phyloP scores from a whole-genome alignment of 1,140 invertebrate species.

The Lepidostoma basale region DNA sequence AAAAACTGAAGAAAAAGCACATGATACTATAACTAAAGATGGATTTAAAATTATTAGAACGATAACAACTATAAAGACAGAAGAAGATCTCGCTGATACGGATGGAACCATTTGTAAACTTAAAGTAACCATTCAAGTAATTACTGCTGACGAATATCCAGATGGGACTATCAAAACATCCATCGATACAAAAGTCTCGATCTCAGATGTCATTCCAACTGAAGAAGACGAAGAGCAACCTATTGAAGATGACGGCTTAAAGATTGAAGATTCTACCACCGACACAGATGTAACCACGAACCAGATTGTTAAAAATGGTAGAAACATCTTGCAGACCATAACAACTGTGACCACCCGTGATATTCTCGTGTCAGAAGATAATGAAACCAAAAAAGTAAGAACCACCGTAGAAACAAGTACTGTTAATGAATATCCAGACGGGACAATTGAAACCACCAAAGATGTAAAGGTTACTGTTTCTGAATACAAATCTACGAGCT shows the following conservation, averaged over 20 bases:
- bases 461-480: conserved; percentile 55
- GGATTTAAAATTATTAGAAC: conserved; percentile 51
- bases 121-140: conserved; percentile 53
- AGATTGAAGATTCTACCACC: conserved; percentile 51
- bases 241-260: conserved; percentile 29
- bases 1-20: conserved; percentile 51
- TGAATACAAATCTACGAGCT: conserved; percentile 48
- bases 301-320: conserved; percentile 49
- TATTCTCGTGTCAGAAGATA: conserved; percentile 51
- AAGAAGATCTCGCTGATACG: conserved; percentile 54
- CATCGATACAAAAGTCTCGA: conserved; percentile 46
- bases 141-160: conserved; percentile 57
- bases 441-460: conserved; percentile 56
- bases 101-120: conserved; percentile 51
- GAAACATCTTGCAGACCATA: conserved; percentile 54
- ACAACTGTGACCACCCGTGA: conserved; percentile 56
- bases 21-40: conserved; percentile 51
- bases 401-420: conserved; percentile 56
- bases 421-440: conserved; percentile 53
- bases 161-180: conserved; percentile 54
- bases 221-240: conserved; percentile 21
- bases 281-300: conserved; percentile 52
- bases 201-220: conserved; percentile 38
- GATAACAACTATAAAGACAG: conserved; percentile 51
- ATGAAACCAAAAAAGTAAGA: conserved; percentile 54